Base-by-base conservation (phyloP, 2,113 vertebrate species). In the Excalfactoria chinensis region DNA sequence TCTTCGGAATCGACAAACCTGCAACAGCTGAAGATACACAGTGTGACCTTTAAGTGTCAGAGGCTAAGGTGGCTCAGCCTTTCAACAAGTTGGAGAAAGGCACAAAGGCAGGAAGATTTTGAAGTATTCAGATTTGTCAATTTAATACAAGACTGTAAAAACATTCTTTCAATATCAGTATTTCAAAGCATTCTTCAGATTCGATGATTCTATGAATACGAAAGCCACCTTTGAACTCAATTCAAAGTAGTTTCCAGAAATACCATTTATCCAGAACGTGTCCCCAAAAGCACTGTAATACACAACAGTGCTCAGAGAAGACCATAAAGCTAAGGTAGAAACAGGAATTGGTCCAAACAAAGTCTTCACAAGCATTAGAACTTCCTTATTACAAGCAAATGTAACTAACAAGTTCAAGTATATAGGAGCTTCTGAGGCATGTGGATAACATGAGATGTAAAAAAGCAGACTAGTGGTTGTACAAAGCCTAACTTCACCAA, bases 181-280 rank as follows among this genome's bases (percentile, higher is more conserved):
- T 60, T 94, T 90, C 80, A 90, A 94, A 74, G 60, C 48, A 46
- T 68, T 90, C 30, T 48, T 82, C 43, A 72, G 66, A 37, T 37
- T 37, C 10, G 7, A 37, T 37, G 37, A 37, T 37, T 37, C 37
- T 37, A 37, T 37, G 37, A 81, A n/a, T 23, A 46, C 0, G 0
- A 71, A 14, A 22, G 70, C 18, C 53, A 71, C 43, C 53, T 78
- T 30, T 64, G 62, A 48, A 30, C 13, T 0, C 4, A 71, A 49
- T 26, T 81, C 22, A 34, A 71, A 86, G 56, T 7, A 11, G 53
- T 63, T 26, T 83, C 59, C 67, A 88, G 53, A 74, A 56, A 15
- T 13, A 35, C 22, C 15, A 55, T 46, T 32, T 51, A 55, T 69
- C 20, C 58, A 44, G 49, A 70, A 17, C 0, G 0, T 2, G 6